Evolutionary conservation across 2,797 vertebrate genomes (phyloP), one percentile per base, ranked within the genome.

Genomic region (Pygocentrus nattereri): DNA sequence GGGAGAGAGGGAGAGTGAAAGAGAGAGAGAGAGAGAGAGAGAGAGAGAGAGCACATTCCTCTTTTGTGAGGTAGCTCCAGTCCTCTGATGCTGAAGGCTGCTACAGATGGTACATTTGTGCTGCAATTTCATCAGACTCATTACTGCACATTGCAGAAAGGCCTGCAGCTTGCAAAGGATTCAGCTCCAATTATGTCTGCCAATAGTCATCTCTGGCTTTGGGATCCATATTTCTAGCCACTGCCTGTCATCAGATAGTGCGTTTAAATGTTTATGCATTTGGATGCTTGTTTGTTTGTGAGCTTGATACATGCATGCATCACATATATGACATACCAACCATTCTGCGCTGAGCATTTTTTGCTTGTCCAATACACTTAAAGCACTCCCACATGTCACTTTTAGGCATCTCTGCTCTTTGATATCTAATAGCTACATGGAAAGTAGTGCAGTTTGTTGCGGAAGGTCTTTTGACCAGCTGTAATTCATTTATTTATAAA

Each of bases 61-160:
- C 15, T 56, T 23, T 25, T 25, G 3, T 25, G 8, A 71, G 49
- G 30, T 30, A 27, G 68, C 47, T 76, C n/a, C n/a, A 41, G 18
- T 30, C 38, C 58, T 49, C 34, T 34, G 11, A 15, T 30, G 59
- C 59, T 61, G 15, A 18, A 52, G 54, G 44, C 31, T 13, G 18
- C 31, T 25, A 62, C 69, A 72, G 69, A 41, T 76, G 31, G 23
- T 54, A 7, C 69, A 23, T 82, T 77, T 77, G 56, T 65, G 13
- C 49, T 27, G 34, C n/a, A 70, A 13, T 76, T 70, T 81, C 27
- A 52, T 75, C 27, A 25, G 25, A 18, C 41, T 75, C 38, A 49
- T 75, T 49, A 30, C 58, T 62, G 44, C 34, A 62, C 58, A 25
- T 34, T 19, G 61, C 34, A 34, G 16, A 64, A 64, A 47, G 23